phyloP scores from a whole-genome alignment of 1,140 invertebrate genomes.

The Bombus picipes region DNA sequence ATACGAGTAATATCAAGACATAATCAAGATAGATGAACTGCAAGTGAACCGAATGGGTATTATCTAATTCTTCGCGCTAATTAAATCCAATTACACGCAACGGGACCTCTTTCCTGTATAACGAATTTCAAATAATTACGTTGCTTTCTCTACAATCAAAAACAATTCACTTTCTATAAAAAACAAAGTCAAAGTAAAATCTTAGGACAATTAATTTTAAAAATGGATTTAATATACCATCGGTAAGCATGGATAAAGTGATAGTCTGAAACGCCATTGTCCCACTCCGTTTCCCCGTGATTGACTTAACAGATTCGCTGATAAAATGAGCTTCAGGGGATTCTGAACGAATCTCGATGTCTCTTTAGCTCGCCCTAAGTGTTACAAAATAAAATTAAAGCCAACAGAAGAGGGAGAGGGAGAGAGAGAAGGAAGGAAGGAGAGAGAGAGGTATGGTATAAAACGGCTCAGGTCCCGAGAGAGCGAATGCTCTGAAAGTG shows the following conservation, averaged over 20 bases:
- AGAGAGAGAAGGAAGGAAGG: neutral
- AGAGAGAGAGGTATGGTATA: neutral
- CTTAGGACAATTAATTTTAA: too few species aligned
- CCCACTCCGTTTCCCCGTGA: neutral
- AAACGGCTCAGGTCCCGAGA: slow-evolving; percentile 18
- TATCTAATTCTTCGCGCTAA: neutral
- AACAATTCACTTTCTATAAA: too few species aligned
- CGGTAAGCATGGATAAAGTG: neutral
- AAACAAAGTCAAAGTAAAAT: neutral
- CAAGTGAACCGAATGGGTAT: neutral
- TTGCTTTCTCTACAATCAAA: neutral
- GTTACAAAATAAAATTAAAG: slow-evolving; percentile 36
- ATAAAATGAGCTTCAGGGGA: slow-evolving; percentile 8
- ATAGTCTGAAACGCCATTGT: neutral
- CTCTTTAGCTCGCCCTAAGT: neutral
- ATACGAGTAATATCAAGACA: neutral
- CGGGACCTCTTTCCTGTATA: neutral
- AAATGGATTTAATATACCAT: neutral
- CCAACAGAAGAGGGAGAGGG: neutral
- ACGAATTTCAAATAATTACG: too few species aligned
- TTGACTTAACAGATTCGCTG: neutral
- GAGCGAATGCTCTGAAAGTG: slow-evolving; percentile 22
- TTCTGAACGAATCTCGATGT: neutral
- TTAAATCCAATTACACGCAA: slow-evolving; percentile 15
- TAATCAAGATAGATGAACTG: slow-evolving; percentile 23